Conservation (phyloP, 2,797 vertebrate species). For the Gallinago solitaria region DNA sequence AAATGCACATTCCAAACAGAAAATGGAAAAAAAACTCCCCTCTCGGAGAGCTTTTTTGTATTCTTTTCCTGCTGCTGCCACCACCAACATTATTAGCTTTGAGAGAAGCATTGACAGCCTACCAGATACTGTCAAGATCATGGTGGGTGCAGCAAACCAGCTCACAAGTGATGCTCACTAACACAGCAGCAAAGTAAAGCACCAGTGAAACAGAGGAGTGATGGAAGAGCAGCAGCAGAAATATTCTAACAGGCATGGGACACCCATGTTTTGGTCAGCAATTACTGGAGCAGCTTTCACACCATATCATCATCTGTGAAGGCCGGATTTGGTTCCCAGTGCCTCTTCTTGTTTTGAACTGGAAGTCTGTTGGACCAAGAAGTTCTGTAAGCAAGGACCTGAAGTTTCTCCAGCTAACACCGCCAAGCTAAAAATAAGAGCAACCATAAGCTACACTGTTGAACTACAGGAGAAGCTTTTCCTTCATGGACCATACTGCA, state of each 20-base stretch:
- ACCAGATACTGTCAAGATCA: constrained; percentile 30
- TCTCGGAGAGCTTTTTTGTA: constrained; percentile 13
- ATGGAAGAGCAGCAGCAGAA: neutral
- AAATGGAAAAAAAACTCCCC: neutral
- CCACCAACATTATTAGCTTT: neutral
- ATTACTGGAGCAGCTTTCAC: neutral
- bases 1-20: neutral
- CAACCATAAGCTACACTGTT: neutral
- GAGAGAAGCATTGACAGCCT: constrained; percentile 8
- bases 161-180: neutral
- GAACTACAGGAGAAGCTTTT: neutral
- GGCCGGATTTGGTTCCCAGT: neutral
- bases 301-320: neutral
- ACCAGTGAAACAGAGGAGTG: neutral
- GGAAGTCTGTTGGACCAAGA: neutral
- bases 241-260: neutral
- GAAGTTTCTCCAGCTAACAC: neutral
- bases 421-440: neutral
- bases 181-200: neutral
- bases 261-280: neutral
- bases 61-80: constrained; percentile 2
- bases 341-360: neutral
- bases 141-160: neutral
- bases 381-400: neutral
- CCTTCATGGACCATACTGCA: neutral